Conservation (phyloP, 2,888 invertebrate genomes). For the Crematogaster levior region DNA sequence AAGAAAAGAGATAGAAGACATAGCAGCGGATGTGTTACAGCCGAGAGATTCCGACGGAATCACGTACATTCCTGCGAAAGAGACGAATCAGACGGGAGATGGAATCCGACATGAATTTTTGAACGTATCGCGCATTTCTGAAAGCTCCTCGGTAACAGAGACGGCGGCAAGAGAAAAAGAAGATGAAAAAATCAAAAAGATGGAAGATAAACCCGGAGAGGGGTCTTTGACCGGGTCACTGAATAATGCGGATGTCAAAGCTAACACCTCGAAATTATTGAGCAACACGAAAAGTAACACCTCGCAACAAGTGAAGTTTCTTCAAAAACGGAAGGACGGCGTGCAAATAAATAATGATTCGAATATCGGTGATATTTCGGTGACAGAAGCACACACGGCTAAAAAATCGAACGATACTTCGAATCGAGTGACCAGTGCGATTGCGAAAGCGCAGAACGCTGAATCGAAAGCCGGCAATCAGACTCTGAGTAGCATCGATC, state of each 20-base stretch:
- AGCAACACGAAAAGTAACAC: not conserved
- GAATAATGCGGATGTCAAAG: not conserved
- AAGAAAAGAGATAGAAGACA: constrained; percentile 24
- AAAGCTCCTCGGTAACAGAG: not conserved
- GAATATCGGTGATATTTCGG: not conserved
- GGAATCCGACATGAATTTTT: constrained; percentile 41
- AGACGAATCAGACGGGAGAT: constrained; percentile 41
- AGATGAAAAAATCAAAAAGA: not conserved
- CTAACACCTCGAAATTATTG: not conserved
- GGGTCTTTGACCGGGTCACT: not conserved
- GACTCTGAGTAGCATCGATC: constrained; percentile 50
- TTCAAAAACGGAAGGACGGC: not conserved
- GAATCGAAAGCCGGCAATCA: constrained; percentile 15
- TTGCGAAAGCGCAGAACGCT: not conserved
- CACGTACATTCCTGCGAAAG: constrained; percentile 8
- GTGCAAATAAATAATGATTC: not conserved
- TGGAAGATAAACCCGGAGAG: not conserved
- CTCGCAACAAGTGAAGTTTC: not conserved
- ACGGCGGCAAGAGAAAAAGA: not conserved
- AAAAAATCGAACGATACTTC: constrained; percentile 12
- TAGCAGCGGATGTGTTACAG: constrained; percentile 24
- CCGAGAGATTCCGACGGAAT: constrained; percentile 9
- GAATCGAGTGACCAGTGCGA: not conserved
- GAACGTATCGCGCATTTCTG: constrained; percentile 6
- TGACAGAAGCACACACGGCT: not conserved